Base-by-base conservation (phyloP, 2,888 invertebrate species). In the Epiblema foenella region DNA sequence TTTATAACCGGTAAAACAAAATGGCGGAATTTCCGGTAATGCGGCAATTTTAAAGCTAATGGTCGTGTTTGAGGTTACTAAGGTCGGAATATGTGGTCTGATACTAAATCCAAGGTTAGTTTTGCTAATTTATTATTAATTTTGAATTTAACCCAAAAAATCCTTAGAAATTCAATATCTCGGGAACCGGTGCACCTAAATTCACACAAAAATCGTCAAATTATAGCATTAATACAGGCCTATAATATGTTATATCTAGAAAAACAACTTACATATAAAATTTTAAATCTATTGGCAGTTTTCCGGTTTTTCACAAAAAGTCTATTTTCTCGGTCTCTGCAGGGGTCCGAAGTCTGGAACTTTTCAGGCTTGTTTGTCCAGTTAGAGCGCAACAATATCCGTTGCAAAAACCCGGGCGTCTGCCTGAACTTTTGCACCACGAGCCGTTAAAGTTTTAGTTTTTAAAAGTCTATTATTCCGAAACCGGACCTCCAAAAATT, bases 401-500 rank as follows among this genome's bases (percentile, higher is more conserved):
- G n/a, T n/a, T n/a, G n/a, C n/a, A n/a, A n/a, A n/a, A n/a, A n/a
- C n/a, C n/a, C n/a, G n/a, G n/a, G n/a, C n/a, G n/a, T n/a, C n/a
- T n/a, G n/a, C n/a, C n/a, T n/a, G n/a, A n/a, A n/a, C n/a, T n/a
- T n/a, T n/a, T n/a, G n/a, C n/a, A n/a, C n/a, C n/a, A n/a, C n/a
- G n/a, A n/a, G n/a, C n/a, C n/a, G n/a, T n/a, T n/a, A n/a, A n/a
- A n/a, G n/a, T n/a, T n/a, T n/a, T n/a, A n/a, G n/a, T n/a, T n/a
- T n/a, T n/a, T n/a, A n/a, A n/a, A n/a, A n/a, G n/a, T n/a, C n/a
- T n/a, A n/a, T n/a, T n/a, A n/a, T n/a, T n/a, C n/a, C n/a, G n/a
- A n/a, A n/a, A n/a, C n/a, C n/a, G n/a, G n/a, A n/a, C n/a, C n/a
- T 24, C 24, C 24, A 24, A 58, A 58, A 58, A 58, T 37, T 58